Evolutionary conservation across 2,888 invertebrate genomes (phyloP).

Genomic region (Diploptera punctata): DNA sequence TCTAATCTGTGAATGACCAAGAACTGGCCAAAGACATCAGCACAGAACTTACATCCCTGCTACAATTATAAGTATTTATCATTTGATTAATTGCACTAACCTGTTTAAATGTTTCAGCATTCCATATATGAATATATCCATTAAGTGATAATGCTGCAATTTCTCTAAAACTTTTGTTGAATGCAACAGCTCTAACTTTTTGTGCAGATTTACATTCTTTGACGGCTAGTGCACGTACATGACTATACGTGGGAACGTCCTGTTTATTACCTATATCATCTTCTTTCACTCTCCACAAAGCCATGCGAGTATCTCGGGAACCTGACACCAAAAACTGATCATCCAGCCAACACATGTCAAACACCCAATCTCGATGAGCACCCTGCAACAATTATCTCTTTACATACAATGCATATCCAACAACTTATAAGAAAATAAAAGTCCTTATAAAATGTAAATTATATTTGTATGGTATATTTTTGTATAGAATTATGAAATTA

Average conservation of each 20-base stretch:
- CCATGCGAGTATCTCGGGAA: slow-evolving; percentile 89
- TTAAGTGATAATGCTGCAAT: slow-evolving; percentile 91
- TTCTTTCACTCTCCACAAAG: slow-evolving; percentile 82
- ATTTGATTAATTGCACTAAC: too few species aligned
- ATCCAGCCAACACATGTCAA: slow-evolving; percentile 95
- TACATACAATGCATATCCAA: too few species aligned
- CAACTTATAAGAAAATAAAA: too few species aligned
- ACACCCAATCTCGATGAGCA: slow-evolving; percentile 91
- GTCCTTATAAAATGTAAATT: too few species aligned
- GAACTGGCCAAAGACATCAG: too few species aligned
- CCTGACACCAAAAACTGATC: slow-evolving; percentile 95
- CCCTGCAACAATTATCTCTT: slow-evolving; percentile 55
- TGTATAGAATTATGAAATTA: too few species aligned
- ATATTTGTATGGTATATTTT: too few species aligned
- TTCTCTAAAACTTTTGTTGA: slow-evolving; percentile 85
- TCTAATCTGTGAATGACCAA: too few species aligned
- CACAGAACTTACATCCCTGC: too few species aligned
- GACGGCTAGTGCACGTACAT: slow-evolving; percentile 62
- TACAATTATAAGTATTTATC: too few species aligned
- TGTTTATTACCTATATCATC: slow-evolving; percentile 55
- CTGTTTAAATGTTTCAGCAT: slow-evolving; percentile 86
- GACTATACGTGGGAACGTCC: slow-evolving; percentile 58
- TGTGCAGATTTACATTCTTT: slow-evolving; percentile 82
- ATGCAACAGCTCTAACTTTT: slow-evolving; percentile 84
- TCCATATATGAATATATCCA: slow-evolving; percentile 94